A percentile compares a stretch with the other conserved stretches of the same genome.
These are phyloP conservation scores for Thamnophis sirtalis DNA, from an alignment of 2,113 vertebrate species.

Conservation along the genomic window DNA sequence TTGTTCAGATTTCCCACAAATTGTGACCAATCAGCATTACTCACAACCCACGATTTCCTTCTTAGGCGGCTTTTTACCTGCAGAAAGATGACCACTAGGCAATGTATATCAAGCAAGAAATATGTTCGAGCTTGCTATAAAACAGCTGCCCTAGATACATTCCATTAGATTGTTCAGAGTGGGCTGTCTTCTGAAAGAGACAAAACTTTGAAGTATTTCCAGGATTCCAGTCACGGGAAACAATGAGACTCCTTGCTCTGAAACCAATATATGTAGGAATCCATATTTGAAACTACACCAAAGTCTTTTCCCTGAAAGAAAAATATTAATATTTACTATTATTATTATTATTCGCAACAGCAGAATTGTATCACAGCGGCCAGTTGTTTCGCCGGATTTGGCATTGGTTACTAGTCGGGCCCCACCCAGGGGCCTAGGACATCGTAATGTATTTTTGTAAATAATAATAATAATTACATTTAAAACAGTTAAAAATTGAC, in stretches of 20 bases:
- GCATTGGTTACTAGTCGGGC: too few species aligned
- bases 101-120: not conserved
- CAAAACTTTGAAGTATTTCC: not conserved
- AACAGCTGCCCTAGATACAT: not conserved
- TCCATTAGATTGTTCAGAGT: not conserved
- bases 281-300: not conserved
- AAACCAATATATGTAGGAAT: not conserved
- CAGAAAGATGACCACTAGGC: not conserved
- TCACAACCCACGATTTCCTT: not conserved
- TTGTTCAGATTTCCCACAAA: not conserved
- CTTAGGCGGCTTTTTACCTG: not conserved
- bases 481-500: too few species aligned
- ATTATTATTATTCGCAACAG: too few species aligned
- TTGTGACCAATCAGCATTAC: not conserved
- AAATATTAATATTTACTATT: too few species aligned
- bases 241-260: not conserved
- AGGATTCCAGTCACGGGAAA: not conserved
- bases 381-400: too few species aligned
- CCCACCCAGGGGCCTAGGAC: too few species aligned
- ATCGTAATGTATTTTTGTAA: too few species aligned
- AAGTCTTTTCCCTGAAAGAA: not conserved
- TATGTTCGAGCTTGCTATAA: not conserved
- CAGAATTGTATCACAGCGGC: too few species aligned
- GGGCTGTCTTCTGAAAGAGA: not conserved
- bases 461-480: too few species aligned